A percentile compares a stretch with the other conserved stretches of the same genome.
phyloP scores from a whole-genome alignment of 35 echinoderm and acorn worm genomes.

The Eucidaris tribuloides region DNA sequence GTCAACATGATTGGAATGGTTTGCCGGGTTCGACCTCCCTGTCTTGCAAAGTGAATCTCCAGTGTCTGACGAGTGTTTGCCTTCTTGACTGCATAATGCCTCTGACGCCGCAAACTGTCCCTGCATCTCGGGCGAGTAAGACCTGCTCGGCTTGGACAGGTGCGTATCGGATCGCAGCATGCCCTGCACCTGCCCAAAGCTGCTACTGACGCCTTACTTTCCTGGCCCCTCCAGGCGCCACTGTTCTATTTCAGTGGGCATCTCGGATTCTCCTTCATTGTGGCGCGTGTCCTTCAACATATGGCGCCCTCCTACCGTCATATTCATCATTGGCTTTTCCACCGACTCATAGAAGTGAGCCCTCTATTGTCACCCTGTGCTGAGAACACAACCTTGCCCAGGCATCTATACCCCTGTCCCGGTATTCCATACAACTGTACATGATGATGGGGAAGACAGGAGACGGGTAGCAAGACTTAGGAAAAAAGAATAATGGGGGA shows the following conservation, averaged over 20 bases:
- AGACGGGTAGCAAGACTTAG: not conserved
- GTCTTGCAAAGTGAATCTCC: not conserved
- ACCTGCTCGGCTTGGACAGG: not conserved
- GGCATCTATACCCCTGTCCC: constrained; percentile 64
- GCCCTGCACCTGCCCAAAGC: not conserved
- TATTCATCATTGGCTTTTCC: constrained; percentile 74
- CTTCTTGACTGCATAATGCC: not conserved
- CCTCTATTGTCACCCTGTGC: not conserved
- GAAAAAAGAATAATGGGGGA: too few relatives aligned
- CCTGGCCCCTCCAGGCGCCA: not conserved
- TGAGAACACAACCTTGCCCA: not conserved
- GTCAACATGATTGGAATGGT: not conserved
- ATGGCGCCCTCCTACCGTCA: constrained; percentile 46
- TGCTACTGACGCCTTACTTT: not conserved
- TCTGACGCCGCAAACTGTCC: not conserved
- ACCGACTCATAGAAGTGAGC: constrained; percentile 59
- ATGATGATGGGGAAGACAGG: constrained; percentile 4
- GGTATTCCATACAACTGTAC: constrained; percentile 60
- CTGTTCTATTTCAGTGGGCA: not conserved
- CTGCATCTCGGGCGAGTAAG: not conserved
- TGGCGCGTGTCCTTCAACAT: not conserved
- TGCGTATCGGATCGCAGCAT: not conserved
- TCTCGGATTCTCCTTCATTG: not conserved
- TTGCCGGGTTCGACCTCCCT: not conserved
- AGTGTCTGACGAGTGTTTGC: not conserved